Evolutionary conservation across 2,797 vertebrate genomes (phyloP).

Genomic region (Pantherophis vulpinus): DNA sequence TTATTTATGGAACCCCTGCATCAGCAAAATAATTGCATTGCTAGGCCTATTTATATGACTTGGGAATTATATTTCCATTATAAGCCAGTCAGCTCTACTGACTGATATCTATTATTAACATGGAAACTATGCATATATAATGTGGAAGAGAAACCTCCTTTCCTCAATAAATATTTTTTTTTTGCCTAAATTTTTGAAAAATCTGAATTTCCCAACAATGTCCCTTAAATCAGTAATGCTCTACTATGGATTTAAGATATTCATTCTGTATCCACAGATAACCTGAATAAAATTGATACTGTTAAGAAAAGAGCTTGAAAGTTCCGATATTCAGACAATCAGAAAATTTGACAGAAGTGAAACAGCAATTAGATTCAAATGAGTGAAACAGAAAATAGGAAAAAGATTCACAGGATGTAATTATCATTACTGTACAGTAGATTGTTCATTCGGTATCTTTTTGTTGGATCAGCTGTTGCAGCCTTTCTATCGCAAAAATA

Average conservation of each 20-base stretch:
- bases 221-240: not conserved
- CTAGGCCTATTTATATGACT: slow-evolving; percentile 28
- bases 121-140: not conserved
- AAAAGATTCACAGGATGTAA: not conserved
- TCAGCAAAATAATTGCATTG: slow-evolving; percentile 29
- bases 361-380: not conserved
- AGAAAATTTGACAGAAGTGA: not conserved
- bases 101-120: slow-evolving; percentile 32
- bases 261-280: not conserved
- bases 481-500: not conserved
- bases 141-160: not conserved
- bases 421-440: not conserved
- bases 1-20: slow-evolving; percentile 35
- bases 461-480: not conserved
- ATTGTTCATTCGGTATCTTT: not conserved
- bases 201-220: not conserved
- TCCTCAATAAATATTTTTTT: not conserved
- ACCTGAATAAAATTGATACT: not conserved
- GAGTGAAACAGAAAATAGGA: not conserved
- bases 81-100: slow-evolving; percentile 27
- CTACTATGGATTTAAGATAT: not conserved
- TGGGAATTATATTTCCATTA: slow-evolving; percentile 25
- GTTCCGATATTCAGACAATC: not conserved
- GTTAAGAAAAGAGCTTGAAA: not conserved
- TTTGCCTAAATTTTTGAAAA: not conserved